Evolutionary conservation across 1,140 invertebrate species (phyloP).

Genomic region (Gryllus bimaculatus): DNA sequence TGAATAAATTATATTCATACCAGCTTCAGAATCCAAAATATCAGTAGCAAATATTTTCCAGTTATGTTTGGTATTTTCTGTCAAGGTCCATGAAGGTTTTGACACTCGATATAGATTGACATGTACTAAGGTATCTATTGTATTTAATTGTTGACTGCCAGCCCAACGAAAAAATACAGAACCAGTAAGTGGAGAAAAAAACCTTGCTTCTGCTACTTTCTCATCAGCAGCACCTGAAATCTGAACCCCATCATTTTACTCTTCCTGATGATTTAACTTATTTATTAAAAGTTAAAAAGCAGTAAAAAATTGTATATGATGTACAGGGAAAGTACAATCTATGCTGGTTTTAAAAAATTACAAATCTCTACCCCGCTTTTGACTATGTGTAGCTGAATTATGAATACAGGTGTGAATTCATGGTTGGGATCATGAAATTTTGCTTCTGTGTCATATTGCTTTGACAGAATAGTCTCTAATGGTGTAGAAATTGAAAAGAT

Average conservation of each 20-base stretch:
- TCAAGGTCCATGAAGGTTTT: constrained; percentile 21
- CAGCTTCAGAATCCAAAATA: constrained; percentile 68
- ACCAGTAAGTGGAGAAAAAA: constrained; percentile 68
- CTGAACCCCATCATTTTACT: constrained; percentile 23
- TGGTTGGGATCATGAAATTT: too few species aligned
- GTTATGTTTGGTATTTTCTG: constrained; percentile 52
- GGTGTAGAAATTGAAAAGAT: too few species aligned
- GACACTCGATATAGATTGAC: constrained; percentile 56
- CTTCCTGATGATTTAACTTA: too few species aligned
- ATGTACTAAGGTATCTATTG: constrained; percentile 65
- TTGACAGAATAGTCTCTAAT: too few species aligned
- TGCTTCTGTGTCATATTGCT: too few species aligned
- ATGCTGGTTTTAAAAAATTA: too few species aligned
- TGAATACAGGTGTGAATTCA: too few species aligned
- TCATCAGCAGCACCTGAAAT: constrained; percentile 58
- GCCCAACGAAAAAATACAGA: constrained; percentile 74
- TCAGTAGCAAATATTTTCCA: constrained; percentile 89
- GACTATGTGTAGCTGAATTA: too few species aligned
- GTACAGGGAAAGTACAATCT: too few species aligned
- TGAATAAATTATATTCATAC: constrained; percentile 35
- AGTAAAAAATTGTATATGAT: too few species aligned
- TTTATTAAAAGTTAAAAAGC: too few species aligned
- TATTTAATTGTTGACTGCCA: constrained; percentile 46
- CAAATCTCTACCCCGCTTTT: too few species aligned
- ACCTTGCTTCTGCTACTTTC: constrained; percentile 71